Percentiles rank a stretch among this genome's conserved stretches.
phyloP scores from a whole-genome alignment of 2,888 invertebrate species.

The Pterobdella sp. region DNA sequence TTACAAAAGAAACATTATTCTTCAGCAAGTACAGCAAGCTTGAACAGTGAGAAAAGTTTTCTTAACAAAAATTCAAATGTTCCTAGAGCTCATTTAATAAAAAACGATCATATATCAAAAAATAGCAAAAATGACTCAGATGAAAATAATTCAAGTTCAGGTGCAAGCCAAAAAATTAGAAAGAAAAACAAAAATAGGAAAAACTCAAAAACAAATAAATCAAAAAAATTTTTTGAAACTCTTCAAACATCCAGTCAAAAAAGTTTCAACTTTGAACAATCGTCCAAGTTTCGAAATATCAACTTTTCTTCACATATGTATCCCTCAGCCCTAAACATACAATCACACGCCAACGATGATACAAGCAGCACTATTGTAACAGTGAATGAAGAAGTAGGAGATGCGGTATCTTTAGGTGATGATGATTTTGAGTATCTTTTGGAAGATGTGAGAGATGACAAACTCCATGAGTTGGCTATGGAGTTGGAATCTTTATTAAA shows the following conservation, averaged over 20 bases:
- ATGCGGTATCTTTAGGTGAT: constrained; percentile 37
- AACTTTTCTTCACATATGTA: neutral
- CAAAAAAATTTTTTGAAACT: no score
- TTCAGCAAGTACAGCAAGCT: neutral
- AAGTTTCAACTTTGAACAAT: no score
- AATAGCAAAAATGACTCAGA: neutral
- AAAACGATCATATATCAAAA: no score
- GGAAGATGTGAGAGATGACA: constrained; percentile 41
- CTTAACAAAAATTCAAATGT: no score
- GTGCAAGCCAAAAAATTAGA: neutral
- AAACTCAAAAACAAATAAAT: constrained; percentile 1
- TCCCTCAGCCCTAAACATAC: neutral
- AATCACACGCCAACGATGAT: neutral
- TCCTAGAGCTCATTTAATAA: no score
- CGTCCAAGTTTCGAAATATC: neutral
- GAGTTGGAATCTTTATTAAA: constrained; percentile 46
- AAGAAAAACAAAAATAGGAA: neutral
- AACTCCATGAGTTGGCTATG: constrained; percentile 45
- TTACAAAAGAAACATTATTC: neutral
- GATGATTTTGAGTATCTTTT: constrained; percentile 38
- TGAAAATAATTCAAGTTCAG: neutral
- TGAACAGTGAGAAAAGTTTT: neutral
- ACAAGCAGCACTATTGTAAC: constrained; percentile 36
- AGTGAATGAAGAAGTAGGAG: constrained; percentile 37
- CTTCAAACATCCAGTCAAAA: no score